Evolutionary conservation across 2,888 invertebrate genomes (phyloP).

Genomic region (Scaptodrosophila latifasciaeformis): DNA sequence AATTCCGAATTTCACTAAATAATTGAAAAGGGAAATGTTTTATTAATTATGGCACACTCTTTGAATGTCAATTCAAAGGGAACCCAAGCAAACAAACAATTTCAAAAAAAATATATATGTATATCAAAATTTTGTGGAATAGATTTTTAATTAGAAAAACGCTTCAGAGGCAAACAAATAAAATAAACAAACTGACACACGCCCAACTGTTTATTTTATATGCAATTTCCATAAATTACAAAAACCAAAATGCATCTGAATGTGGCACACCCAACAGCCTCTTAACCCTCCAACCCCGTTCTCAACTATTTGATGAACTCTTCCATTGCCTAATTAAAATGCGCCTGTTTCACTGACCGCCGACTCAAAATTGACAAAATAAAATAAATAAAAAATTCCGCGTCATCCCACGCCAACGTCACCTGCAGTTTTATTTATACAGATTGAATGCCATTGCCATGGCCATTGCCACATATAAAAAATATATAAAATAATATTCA

Average conservation of each 20-base stretch:
- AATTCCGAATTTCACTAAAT: neutral
- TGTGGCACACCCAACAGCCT: too few species aligned
- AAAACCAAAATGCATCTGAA: neutral
- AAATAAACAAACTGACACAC: neutral
- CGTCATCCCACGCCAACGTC: neutral
- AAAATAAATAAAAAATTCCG: neutral
- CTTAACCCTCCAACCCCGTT: too few species aligned
- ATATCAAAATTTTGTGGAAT: too few species aligned
- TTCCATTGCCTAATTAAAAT: conserved; percentile 32
- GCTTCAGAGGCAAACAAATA: too few species aligned
- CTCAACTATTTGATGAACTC: neutral
- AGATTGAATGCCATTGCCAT: conserved; percentile 16
- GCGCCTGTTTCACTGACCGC: conserved; percentile 14
- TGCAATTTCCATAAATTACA: too few species aligned
- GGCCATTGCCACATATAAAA: conserved; percentile 16
- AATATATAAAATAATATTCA: too few species aligned
- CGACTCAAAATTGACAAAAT: conserved; percentile 23
- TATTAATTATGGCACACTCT: neutral
- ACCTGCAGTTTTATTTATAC: too few species aligned
- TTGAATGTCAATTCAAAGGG: too few species aligned
- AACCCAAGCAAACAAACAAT: neutral
- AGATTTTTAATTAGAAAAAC: conserved; percentile 7
- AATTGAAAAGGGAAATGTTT: neutral
- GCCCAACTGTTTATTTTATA: too few species aligned
- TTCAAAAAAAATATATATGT: too few species aligned